Evolutionary conservation across 37 sponge, comb jelly and placozoan species (phyloP).

Genomic region (Dysidea cf. avara): DNA sequence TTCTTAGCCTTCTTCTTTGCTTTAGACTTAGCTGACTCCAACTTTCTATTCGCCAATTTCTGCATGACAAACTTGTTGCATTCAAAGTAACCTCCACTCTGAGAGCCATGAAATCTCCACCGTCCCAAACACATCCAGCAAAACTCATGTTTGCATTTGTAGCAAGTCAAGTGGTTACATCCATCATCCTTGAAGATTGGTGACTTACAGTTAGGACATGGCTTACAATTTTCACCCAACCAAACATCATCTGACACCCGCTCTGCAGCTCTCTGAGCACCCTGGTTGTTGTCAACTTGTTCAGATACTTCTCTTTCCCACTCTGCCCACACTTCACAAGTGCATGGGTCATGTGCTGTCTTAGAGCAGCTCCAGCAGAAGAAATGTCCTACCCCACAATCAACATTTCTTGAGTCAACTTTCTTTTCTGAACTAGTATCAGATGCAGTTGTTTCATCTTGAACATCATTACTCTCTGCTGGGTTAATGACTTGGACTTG

Average conservation of each 20-base stretch:
- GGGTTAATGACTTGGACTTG: no score
- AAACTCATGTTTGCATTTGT: constrained; percentile 32
- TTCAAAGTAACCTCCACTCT: constrained; percentile 34
- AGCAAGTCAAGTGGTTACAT: constrained; percentile 58
- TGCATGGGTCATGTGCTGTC: no score
- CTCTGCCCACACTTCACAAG: no score
- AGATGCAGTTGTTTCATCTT: constrained; percentile 31
- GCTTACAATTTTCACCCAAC: constrained; percentile 53
- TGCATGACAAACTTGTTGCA: no score
- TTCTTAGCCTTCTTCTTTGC: no score
- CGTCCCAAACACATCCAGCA: no score
- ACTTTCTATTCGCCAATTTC: no score
- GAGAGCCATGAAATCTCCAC: constrained; percentile 20
- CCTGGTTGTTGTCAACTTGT: constrained; percentile 8
- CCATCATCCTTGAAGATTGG: constrained; percentile 44
- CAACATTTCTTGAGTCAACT: no score
- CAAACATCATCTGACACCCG: constrained; percentile 7
- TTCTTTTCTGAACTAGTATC: no score
- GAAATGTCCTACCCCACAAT: no score
- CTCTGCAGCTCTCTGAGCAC: background rate
- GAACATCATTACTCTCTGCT: no score
- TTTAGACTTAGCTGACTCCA: background rate
- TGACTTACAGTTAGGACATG: constrained; percentile 32
- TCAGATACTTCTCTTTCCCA: constrained; percentile 18
- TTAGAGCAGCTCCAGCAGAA: no score